These are phyloP conservation scores for Geophilus truncorum DNA, from an alignment of 2,888 invertebrate genomes.

Conservation along the genomic window DNA sequence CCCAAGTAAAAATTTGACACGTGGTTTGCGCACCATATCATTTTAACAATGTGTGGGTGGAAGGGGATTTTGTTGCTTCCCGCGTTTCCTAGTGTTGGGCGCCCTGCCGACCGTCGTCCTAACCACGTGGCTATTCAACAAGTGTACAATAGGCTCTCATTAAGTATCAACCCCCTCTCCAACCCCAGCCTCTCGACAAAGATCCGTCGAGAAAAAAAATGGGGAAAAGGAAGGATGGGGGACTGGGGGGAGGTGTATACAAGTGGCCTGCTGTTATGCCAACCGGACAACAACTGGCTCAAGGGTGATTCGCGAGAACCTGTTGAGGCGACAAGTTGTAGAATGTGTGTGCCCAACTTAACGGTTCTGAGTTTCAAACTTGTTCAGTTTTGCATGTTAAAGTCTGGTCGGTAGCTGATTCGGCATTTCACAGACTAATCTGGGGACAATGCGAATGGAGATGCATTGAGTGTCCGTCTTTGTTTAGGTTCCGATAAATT, in stretches of 20 bases:
- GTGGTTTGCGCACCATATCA: conserved; percentile 17
- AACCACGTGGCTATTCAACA: conserved; percentile 29
- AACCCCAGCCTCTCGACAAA: neutral
- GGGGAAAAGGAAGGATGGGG: neutral
- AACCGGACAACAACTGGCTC: neutral
- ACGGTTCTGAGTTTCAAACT: neutral
- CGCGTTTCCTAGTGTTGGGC: conserved; percentile 9
- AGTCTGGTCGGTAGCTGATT: neutral
- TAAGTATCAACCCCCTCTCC: neutral
- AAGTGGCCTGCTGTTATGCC: conserved; percentile 18
- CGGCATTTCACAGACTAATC: neutral
- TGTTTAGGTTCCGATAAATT: no score
- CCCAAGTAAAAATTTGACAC: conserved; percentile 5
- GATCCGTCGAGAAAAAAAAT: neutral
- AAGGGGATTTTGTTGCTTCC: neutral
- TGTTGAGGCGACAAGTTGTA: conserved; percentile 24
- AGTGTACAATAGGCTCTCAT: conserved; percentile 22
- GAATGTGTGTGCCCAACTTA: neutral
- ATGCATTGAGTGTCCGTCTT: neutral
- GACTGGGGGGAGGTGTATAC: neutral
- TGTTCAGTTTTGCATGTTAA: neutral
- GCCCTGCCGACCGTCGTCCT: neutral
- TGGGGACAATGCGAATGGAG: neutral
- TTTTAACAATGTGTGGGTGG: conserved; percentile 24
- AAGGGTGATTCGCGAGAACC: conserved; percentile 8